Conservation (phyloP, 2,797 vertebrate genomes). For the Sternarchorhynchus goeldii region DNA sequence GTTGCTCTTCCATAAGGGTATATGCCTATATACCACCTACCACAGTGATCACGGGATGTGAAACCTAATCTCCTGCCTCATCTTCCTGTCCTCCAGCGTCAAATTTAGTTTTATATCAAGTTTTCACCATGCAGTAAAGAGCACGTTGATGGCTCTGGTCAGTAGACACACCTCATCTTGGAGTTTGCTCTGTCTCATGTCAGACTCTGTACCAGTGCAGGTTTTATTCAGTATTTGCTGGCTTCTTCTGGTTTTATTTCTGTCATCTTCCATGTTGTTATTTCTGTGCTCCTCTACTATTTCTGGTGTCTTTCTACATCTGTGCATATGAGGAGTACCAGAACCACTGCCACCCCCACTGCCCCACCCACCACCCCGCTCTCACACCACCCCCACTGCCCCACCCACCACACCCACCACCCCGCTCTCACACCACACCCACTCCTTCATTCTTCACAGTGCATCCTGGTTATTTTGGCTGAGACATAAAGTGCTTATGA, state of each 20-base stretch:
- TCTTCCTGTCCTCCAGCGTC: conserved; percentile 1
- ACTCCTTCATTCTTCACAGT: not conserved
- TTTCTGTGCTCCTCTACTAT: conserved; percentile 36
- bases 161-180: not conserved
- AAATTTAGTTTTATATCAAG: conserved; percentile 22
- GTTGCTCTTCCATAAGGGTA: conserved; percentile 17
- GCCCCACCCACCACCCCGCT: too few species aligned
- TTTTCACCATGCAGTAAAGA: conserved; percentile 5
- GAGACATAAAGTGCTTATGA: conserved; percentile 53
- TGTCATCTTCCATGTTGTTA: conserved; percentile 27
- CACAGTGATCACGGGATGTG: conserved; percentile 14
- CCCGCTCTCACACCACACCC: too few species aligned
- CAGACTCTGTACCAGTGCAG: not conserved
- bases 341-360: too few species aligned
- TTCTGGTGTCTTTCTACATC: conserved; percentile 3
- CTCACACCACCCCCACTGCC: too few species aligned
- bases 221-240: conserved; percentile 23
- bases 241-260: conserved; percentile 12
- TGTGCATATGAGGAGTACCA: not conserved
- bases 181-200: conserved; percentile 7
- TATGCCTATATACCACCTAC: not conserved
- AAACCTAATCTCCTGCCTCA: not conserved
- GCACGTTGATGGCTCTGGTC: not conserved
- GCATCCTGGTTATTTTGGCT: conserved; percentile 5
- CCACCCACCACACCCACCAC: too few species aligned